Percentiles rank a stretch among this genome's conserved stretches.
phyloP scores from a whole-genome alignment of 1,140 invertebrate species.

The Drosophila sucinea region DNA sequence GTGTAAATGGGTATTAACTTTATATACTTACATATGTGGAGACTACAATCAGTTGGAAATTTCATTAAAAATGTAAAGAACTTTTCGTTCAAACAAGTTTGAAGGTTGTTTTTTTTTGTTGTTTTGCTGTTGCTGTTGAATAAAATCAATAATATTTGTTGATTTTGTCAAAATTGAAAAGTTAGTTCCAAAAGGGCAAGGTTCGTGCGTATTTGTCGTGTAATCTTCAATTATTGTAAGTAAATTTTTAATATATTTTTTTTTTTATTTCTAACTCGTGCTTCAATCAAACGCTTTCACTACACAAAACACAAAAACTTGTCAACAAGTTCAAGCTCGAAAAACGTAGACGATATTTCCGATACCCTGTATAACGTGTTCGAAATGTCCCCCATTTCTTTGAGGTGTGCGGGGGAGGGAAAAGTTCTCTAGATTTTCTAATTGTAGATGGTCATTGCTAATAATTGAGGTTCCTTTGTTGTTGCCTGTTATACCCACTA shows the following conservation, averaged over 20 bases:
- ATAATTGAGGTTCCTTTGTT: background rate
- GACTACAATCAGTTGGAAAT: too few relatives aligned
- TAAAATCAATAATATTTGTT: background rate
- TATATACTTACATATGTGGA: too few relatives aligned
- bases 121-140: too few relatives aligned
- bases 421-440: too few relatives aligned
- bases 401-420: too few relatives aligned
- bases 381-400: too few relatives aligned
- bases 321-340: background rate
- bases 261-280: background rate
- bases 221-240: background rate
- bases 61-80: too few relatives aligned
- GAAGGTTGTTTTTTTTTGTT: too few relatives aligned
- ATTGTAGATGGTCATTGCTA: too few relatives aligned
- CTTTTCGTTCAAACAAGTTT: too few relatives aligned
- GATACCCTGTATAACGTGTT: background rate
- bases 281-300: conserved; percentile 4
- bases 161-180: background rate
- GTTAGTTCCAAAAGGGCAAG: background rate
- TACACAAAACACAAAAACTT: background rate
- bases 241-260: background rate
- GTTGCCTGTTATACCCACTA: background rate
- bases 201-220: conserved; percentile 8
- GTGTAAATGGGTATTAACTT: too few relatives aligned
- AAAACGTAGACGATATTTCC: background rate